Base-by-base conservation (phyloP, 2,113 vertebrate species). In the Platichthys stellatus region DNA sequence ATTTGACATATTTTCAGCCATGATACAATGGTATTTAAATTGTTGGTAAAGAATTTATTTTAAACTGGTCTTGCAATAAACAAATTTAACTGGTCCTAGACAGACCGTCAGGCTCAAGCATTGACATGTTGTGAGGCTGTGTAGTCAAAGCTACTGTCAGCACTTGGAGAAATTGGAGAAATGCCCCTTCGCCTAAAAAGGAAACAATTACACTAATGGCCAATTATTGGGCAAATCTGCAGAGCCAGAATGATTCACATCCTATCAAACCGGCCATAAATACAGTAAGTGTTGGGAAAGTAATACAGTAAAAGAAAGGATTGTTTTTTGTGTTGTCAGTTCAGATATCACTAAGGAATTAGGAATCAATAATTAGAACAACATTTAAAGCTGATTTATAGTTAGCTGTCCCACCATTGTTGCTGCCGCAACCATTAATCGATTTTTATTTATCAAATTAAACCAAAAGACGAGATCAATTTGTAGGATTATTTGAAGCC, bases 61-160 rank as follows among this genome's bases (percentile, higher is more conserved):
- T 28, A 28, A 3, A 40, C 10, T 35, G 31, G 7, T 35, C 31
- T 40, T 40, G 38, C 38, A 40, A 43, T 43, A 43, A 43, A 43
- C 40, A 3, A 11, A 43, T 43, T 11, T 13, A 43, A 43, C 10
- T 11, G 40, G 10, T 43, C 40, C 11, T 43, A 38, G 35, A 38
- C 35, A 68, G 72, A 82, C 63, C 47, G 60, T 51, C n/a, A 21
- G 45, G 45, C 45, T 49, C 3, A 45, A 45, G 45, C 45, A 17
- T 45, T 45, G 53, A 24, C 23, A 57, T 13, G 21, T 57, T 24
- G 54, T 57, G 54, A 10, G 54, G 21, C 21, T n/a, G 54, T 24
- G 21, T 24, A 57, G 54, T 57, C 54, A 57, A 57, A 5, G 54
- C 54, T 21, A 13, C 21, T 14, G 54, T 57, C 54, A 57, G 21